Conservation (phyloP, 1,140 invertebrate genomes). For the Halictus rubicundus region DNA sequence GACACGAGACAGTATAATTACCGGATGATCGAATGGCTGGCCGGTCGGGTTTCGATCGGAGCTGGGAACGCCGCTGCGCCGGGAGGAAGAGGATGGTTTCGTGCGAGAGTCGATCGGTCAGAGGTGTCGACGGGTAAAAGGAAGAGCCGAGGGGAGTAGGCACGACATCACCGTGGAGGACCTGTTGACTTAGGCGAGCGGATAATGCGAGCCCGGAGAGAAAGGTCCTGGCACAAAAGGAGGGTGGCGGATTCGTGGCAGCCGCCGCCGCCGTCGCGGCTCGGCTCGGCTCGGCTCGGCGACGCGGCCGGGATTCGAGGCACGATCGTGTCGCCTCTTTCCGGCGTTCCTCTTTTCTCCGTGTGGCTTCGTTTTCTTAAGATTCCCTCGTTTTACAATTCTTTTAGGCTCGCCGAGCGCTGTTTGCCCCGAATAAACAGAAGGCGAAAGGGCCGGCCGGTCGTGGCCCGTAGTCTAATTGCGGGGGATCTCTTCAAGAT, state of each 20-base stretch:
- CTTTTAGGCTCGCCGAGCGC: neutral
- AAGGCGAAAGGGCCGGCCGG: conserved; percentile 15
- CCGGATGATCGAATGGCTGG: too few species aligned
- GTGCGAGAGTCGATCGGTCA: conserved; percentile 10
- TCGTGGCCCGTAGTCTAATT: conserved; percentile 26
- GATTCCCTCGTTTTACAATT: conserved; percentile 1
- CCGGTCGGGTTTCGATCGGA: neutral
- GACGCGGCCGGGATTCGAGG: conserved; percentile 35
- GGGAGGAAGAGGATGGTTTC: neutral
- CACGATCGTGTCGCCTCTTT: conserved; percentile 33
- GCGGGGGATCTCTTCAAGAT: conserved; percentile 15
- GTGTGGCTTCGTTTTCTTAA: conserved; percentile 18
- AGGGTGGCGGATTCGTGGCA: conserved; percentile 48
- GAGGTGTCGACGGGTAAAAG: conserved; percentile 48
- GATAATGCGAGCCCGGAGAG: conserved; percentile 55
- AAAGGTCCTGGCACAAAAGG: conserved; percentile 57
- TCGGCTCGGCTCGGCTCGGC: too few species aligned
- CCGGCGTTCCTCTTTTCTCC: neutral
- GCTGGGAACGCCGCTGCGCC: neutral
- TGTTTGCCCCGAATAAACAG: conserved; percentile 49
- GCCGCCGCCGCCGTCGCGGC: too few species aligned
- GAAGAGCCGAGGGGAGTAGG: conserved; percentile 8
- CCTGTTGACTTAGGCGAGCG: conserved; percentile 65
- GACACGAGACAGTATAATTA: neutral
- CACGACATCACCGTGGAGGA: conserved; percentile 43